These are phyloP conservation scores for Rhyzopertha dominica DNA, from an alignment of 1,140 invertebrate genomes.

Conservation along the genomic window DNA sequence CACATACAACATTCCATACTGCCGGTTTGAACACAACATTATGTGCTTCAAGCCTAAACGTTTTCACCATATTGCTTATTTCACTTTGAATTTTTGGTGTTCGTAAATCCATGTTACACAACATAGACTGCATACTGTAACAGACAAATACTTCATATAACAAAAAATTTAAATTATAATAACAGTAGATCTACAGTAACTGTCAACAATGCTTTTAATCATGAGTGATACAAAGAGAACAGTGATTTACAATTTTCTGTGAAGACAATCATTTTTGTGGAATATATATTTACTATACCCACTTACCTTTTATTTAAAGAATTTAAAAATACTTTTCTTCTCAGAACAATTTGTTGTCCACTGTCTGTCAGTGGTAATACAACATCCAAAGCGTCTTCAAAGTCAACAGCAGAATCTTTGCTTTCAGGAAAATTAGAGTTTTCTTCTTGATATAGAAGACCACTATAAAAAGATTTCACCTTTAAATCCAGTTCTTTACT, in stretches of 20 bases:
- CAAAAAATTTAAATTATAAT: too few species aligned
- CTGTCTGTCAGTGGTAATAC: conserved; percentile 53
- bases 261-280: too few species aligned
- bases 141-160: too few species aligned
- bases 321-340: conserved; percentile 53
- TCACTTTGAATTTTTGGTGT: too few species aligned
- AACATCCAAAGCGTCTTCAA: conserved; percentile 26
- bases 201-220: too few species aligned
- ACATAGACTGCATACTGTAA: too few species aligned
- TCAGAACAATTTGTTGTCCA: conserved; percentile 52
- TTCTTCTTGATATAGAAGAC: conserved; percentile 32
- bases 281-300: too few species aligned
- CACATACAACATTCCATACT: conserved; percentile 52
- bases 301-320: conserved; percentile 50
- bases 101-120: too few species aligned
- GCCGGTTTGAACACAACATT: conserved; percentile 56
- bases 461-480: conserved; percentile 52
- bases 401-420: conserved; percentile 27
- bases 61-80: conserved; percentile 53
- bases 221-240: too few species aligned
- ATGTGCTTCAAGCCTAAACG: conserved; percentile 53
- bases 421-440: conserved; percentile 36
- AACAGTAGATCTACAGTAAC: too few species aligned
- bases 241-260: too few species aligned
- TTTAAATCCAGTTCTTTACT: conserved; percentile 52